These are phyloP conservation scores for Apodemia mormo DNA, from an alignment of 2,888 invertebrate species.

Conservation along the genomic window DNA sequence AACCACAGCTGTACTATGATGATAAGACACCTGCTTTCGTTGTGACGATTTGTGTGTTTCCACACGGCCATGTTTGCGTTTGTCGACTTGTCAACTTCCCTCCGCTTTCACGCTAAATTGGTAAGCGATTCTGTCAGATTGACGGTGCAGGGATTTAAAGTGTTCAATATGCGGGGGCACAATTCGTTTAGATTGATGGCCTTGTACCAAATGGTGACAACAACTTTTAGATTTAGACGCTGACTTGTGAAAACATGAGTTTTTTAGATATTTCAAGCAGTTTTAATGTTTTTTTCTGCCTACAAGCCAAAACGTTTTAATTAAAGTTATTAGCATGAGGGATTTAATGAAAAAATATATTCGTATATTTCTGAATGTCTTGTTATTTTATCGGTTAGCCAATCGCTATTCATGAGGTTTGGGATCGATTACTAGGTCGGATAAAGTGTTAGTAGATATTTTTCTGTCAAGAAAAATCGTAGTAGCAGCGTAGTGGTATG, in stretches of 20 bases:
- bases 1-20: constrained; percentile 11
- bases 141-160: constrained; percentile 36
- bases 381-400: too few species aligned
- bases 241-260: background rate
- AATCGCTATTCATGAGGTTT: too few species aligned
- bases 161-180: constrained; percentile 39
- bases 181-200: constrained; percentile 45
- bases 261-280: constrained; percentile 7
- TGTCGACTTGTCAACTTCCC: constrained; percentile 48
- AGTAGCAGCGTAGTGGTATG: too few species aligned
- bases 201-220: constrained; percentile 22
- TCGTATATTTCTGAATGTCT: too few species aligned
- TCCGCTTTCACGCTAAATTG: constrained; percentile 59
- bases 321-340: too few species aligned
- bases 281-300: background rate
- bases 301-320: background rate
- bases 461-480: too few species aligned
- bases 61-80: constrained; percentile 56
- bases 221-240: constrained; percentile 19
- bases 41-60: constrained; percentile 34
- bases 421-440: too few species aligned
- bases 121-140: constrained; percentile 47
- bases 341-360: too few species aligned
- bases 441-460: too few species aligned
- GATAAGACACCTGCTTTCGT: constrained; percentile 23